phyloP scores from a whole-genome alignment of 2,113 vertebrate genomes.

The Rhabdornis inornatus region DNA sequence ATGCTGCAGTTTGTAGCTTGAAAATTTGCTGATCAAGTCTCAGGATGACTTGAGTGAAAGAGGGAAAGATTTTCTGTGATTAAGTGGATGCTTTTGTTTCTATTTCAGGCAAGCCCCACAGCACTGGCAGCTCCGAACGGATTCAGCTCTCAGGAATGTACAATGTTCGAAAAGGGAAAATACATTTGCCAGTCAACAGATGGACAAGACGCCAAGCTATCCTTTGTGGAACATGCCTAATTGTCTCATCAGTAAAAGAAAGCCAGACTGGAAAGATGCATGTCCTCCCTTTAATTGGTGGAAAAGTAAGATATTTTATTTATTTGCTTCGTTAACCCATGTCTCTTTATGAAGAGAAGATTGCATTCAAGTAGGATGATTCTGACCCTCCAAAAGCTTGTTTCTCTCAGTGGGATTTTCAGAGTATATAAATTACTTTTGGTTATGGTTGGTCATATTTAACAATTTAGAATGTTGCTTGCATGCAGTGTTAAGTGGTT shows the following conservation, averaged over 20 bases:
- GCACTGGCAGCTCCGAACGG: slow-evolving; percentile 86
- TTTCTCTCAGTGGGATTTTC: neutral
- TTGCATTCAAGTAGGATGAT: neutral
- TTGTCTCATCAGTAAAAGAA: slow-evolving; percentile 96
- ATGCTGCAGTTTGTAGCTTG: neutral
- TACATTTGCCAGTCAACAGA: slow-evolving; percentile 95
- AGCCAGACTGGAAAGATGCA: slow-evolving; percentile 97
- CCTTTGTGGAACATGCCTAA: slow-evolving; percentile 95
- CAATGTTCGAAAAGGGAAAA: slow-evolving; percentile 97
- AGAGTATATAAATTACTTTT: neutral
- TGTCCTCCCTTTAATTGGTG: slow-evolving; percentile 94
- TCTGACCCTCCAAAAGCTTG: neutral
- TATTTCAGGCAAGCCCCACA: slow-evolving; percentile 89
- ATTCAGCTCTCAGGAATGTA: slow-evolving; percentile 95
- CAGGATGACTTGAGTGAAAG: neutral
- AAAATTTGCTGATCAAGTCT: neutral
- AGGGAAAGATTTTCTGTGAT: slow-evolving; percentile 29
- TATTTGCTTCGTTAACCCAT: neutral
- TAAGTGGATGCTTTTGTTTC: slow-evolving; percentile 60
- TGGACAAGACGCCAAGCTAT: slow-evolving; percentile 96
- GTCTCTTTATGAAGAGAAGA: neutral
- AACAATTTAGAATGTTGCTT: neutral
- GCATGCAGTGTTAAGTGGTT: neutral
- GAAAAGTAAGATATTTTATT: slow-evolving; percentile 83
- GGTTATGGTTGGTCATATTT: neutral